Base-by-base conservation (phyloP, 92 coral and sea anemone genomes). In the Epizoanthus scotinus region DNA sequence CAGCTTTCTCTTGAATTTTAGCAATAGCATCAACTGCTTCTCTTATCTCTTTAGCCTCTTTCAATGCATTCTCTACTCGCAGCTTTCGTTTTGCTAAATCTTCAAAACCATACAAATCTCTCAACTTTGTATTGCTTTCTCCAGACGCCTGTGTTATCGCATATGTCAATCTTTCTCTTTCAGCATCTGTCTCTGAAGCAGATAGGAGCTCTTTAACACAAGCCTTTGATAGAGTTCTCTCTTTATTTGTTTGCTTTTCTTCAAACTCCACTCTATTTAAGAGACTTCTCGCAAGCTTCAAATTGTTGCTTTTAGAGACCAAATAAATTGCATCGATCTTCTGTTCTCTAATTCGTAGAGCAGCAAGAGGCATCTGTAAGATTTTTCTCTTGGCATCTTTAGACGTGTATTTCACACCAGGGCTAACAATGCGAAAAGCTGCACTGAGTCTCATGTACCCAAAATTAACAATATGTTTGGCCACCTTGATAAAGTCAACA, bases 311-410 rank as follows among this genome's bases (percentile, higher is more conserved):
- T 40, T 42, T 79, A 0, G 84, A 22, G 49, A 79, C 84, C n/a
- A 67, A 83, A 49, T 22, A 77, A 27, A 84, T 27, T 28, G 78
- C 70, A 52, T 77, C 8, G 70, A 17, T 77, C 5, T 64, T 52
- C 15, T 58, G 66, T n/a, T 84, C 87, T 36, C 55, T 75, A 77
- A 84, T 64, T 77, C 78, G 57, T 10, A 84, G 5, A 25, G 83
- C 74, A 44, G 88, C 88, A 55, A 84, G 73, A 31, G 91, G 91
- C 85, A 88, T 58, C 56, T 84, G 91, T 22, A 88, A 36, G 0
- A 84, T 77, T 62, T 87, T 87, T 49, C 91, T 69, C 69, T 68
- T 73, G 6, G 91, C 83, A 64, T 87, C 64, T 10, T 34, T 50
- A 12, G 88, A 18, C 71, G 57, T 88, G 17, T 80, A 84, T 22